These are phyloP conservation scores for Amphipyra tragopoginis DNA, from an alignment of 2,888 invertebrate species.

Conservation along the genomic window DNA sequence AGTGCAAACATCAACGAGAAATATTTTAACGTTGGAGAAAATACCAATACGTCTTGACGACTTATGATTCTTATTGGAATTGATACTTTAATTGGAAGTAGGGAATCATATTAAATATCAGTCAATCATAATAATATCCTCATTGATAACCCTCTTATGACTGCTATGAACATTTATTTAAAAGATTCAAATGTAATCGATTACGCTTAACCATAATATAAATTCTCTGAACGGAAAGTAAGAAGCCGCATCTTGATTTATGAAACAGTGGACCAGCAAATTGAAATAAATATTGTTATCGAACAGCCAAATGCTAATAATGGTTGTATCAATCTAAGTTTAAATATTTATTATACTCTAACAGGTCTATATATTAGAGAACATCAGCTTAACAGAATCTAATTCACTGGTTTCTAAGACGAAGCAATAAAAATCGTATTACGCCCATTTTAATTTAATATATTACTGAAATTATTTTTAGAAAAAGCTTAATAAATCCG, in stretches of 20 bases:
- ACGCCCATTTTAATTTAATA: slow-evolving; percentile 80
- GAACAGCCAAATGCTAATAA: slow-evolving; percentile 24
- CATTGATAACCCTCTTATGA: slow-evolving; percentile 27
- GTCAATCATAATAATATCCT: slow-evolving; percentile 45
- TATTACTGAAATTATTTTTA: slow-evolving; percentile 76
- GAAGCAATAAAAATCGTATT: slow-evolving; percentile 81
- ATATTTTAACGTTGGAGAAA: background rate
- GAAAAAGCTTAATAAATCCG: slow-evolving; percentile 69
- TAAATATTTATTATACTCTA: slow-evolving; percentile 45
- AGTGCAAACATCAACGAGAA: background rate
- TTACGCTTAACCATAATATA: slow-evolving; percentile 22
- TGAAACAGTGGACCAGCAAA: slow-evolving; percentile 32
- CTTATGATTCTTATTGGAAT: slow-evolving; percentile 9
- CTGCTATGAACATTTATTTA: slow-evolving; percentile 24
- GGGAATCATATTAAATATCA: slow-evolving; percentile 14
- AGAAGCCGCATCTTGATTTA: slow-evolving; percentile 42
- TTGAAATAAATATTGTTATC: slow-evolving; percentile 45
- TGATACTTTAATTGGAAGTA: slow-evolving; percentile 1
- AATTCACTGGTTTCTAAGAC: slow-evolving; percentile 72
- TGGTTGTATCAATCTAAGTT: slow-evolving; percentile 40
- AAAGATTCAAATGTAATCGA: slow-evolving; percentile 27
- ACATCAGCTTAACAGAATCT: slow-evolving; percentile 74
- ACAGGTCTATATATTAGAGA: slow-evolving; percentile 62
- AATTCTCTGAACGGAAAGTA: slow-evolving; percentile 11
- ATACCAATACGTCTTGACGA: background rate